Base-by-base conservation (phyloP, 2,888 invertebrate genomes). In the Tinea semifulvella region DNA sequence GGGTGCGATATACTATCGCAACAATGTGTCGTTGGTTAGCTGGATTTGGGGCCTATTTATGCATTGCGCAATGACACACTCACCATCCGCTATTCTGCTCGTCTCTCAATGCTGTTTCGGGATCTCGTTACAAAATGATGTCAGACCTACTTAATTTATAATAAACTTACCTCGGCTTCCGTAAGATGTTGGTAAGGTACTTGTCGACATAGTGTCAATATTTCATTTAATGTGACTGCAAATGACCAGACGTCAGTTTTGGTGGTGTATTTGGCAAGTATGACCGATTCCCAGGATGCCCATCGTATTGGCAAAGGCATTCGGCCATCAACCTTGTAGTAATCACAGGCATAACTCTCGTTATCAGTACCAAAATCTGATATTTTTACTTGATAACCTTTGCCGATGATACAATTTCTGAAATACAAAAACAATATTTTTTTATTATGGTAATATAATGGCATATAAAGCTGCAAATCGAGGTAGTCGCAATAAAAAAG, bases 241-340 rank as follows among this genome's bases (percentile, higher is more conserved):
- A 93, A 95, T 10, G 94, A 87, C 94, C 95, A 96, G 1, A 94
- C 92, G 67, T 96, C 95, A 60, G 90, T 92, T 69, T 92, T 92
- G 47, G 92, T 92, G 44, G 94, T 92, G 69, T 94, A 94, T 58
- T 90, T 89, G 14, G 91, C 92, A 60, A 86, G 67, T 51, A 91
- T 85, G 47, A 92, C 86, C 1, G 90, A 88, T 68, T 94, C 94
- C 92, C 93, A 93, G 1, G 94, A 90, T 82, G 94, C 93, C 94
- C 94, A 94, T 40, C 96, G 84, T 45, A 96, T 85, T 0, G 96
- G 95, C 54, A 96, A 71, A 1, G 91, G 87, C 43, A 88, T 86
- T 20, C 86, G 83, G 0, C 90, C 92, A 56, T 91, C 92, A 20
- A 91, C 47, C 61, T 88, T 87, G 74, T 91, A 92, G 68, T 95